Evolutionary conservation across 2,888 invertebrate species (phyloP), one percentile per base, ranked within the genome.

Genomic region (Nymphalis polychloros): DNA sequence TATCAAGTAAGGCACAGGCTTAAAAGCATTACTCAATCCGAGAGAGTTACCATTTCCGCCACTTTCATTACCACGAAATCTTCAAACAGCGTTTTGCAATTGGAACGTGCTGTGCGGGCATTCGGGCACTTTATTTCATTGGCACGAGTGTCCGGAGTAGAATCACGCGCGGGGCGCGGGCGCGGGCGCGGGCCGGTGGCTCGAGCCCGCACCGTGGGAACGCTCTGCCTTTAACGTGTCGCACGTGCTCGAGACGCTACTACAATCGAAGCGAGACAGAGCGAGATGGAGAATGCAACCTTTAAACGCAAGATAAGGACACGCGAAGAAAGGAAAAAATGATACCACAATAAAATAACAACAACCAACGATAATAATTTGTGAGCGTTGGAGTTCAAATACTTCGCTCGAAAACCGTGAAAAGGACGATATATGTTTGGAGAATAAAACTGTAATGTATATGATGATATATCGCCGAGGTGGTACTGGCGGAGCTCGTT

Each of bases 151-250:
- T 85, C 86, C 87, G 88, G 68, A 74, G 87, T 85, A 79, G 86
- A 85, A 86, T 88, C 89, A 88, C 89, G 81, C 75, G 74, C 73
- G 72, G 70, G 62, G 72, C 59, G 73, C 71, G 70, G 70, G 68
- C 69, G 69, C 59, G 64, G 49, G 65, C 63, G 72, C 68, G 61
- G 63, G 70, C 50, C 71, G 66, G 77, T 72, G 77, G 77, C 72
- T 84, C 84, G 82, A 86, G 86, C 81, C 83, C 86, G 79, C 79
- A 92, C 91, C 92, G 92, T 92, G 92, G 92, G 92, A 92, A 92
- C 89, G 92, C 83, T 88, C 87, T 90, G 92, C 90, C 91, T 91
- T 92, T 92, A 92, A 90, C 91, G 86, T 86, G 88, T 88, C 91
- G 92, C 92, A 92, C 92, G 92, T 92, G 92, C 92, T 90, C 86